Evolutionary conservation across 2,113 vertebrate species (phyloP).

Genomic region (Leptobrachium ailaonicum): DNA sequence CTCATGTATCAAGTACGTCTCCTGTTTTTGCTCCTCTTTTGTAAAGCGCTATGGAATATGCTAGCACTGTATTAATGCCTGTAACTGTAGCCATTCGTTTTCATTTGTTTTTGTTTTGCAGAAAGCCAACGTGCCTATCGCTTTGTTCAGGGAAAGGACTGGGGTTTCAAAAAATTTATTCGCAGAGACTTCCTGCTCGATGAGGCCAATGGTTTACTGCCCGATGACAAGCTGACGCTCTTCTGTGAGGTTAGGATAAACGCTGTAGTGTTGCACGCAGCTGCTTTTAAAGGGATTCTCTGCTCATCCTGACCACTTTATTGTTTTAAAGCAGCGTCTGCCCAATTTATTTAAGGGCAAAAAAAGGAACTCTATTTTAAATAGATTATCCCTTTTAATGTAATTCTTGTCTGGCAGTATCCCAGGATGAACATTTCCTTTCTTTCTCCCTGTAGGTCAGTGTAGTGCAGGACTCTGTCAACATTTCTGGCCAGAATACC

Average conservation of each 20-base stretch:
- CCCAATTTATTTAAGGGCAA: no score
- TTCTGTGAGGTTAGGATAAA: conserved; percentile 84
- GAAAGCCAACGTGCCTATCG: conserved; percentile 88
- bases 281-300: no score
- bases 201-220: conserved; percentile 86
- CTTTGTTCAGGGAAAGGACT: conserved; percentile 92
- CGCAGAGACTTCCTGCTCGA: conserved; percentile 88
- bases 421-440: not conserved
- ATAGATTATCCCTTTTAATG: no score
- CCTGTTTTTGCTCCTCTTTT: no score
- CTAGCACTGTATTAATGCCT: no score
- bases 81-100: not conserved
- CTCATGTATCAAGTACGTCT: no score
- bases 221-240: conserved; percentile 88
- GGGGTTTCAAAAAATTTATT: conserved; percentile 94
- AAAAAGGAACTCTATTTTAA: no score
- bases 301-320: no score
- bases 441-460: conserved; percentile 79
- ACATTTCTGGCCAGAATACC: conserved; percentile 96
- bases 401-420: no score
- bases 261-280: no score
- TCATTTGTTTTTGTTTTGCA: conserved; percentile 59
- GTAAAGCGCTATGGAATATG: no score
- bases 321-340: no score
- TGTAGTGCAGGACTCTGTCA: conserved; percentile 96